A percentile compares a stretch with the other conserved stretches of the same genome.
phyloP scores from a whole-genome alignment of 2,888 invertebrate genomes.

The Salticus scenicus region DNA sequence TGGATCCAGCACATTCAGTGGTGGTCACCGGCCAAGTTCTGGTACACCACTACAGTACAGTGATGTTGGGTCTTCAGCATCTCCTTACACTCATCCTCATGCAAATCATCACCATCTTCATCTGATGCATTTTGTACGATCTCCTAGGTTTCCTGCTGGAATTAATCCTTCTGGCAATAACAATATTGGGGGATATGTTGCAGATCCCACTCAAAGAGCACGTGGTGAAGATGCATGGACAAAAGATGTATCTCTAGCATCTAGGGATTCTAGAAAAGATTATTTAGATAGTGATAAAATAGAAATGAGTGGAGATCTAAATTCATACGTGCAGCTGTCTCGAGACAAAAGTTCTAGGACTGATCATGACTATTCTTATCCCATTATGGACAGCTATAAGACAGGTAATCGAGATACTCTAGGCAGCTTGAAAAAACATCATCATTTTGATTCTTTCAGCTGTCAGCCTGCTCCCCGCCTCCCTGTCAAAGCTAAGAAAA shows the following conservation, averaged over 20 bases:
- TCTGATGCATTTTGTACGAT: constrained; percentile 80
- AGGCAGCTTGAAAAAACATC: constrained; percentile 42
- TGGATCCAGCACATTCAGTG: constrained; percentile 77
- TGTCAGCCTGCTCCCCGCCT: constrained; percentile 63
- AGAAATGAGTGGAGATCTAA: constrained; percentile 74
- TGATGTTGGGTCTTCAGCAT: constrained; percentile 35
- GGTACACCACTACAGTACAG: constrained; percentile 24
- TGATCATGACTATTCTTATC: constrained; percentile 92
- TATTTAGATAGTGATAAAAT: constrained; percentile 70
- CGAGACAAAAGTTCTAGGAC: constrained; percentile 77
- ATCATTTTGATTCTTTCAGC: constrained; percentile 45
- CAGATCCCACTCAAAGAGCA: constrained; percentile 29
- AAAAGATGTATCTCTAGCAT: constrained; percentile 66
- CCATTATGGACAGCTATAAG: constrained; percentile 79
- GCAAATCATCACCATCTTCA: constrained; percentile 77
- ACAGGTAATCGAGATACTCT: constrained; percentile 56
- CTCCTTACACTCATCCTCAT: constrained; percentile 73
- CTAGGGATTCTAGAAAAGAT: constrained; percentile 48
- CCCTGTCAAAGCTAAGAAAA: constrained; percentile 71
- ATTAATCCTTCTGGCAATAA: constrained; percentile 53
- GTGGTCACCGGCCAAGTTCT: constrained; percentile 51
- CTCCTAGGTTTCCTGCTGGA: constrained; percentile 47
- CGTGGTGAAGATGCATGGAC: constrained; percentile 74
- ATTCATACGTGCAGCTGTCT: constrained; percentile 88
- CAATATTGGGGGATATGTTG: constrained; percentile 43